Evolutionary conservation across 2,113 vertebrate genomes (phyloP).

Genomic region (Australoheros scitulus): DNA sequence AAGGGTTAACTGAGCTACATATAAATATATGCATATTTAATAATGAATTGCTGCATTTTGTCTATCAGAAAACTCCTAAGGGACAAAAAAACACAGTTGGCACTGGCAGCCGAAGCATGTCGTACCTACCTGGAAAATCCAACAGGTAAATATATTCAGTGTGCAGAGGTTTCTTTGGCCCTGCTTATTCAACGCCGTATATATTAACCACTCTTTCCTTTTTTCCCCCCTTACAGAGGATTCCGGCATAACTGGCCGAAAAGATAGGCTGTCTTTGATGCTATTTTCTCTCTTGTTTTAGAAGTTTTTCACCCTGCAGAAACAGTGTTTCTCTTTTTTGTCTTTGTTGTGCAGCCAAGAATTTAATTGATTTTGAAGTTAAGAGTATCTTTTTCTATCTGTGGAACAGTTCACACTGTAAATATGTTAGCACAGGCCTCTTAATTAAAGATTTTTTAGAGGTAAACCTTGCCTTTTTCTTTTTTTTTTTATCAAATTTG

Average conservation of each 20-base stretch:
- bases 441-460: constrained; percentile 68
- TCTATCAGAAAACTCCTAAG: constrained; percentile 81
- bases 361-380: constrained; percentile 28
- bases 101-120: constrained; percentile 88
- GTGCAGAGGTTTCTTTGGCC: neutral
- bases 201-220: neutral
- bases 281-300: constrained; percentile 18
- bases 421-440: constrained; percentile 47
- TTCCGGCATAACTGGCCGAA: constrained; percentile 92
- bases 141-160: constrained; percentile 80
- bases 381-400: constrained; percentile 33
- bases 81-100: constrained; percentile 79
- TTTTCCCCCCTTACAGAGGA: constrained; percentile 78
- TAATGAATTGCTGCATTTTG: neutral
- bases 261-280: constrained; percentile 80
- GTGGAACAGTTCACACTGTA: constrained; percentile 46
- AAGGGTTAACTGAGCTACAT: neutral
- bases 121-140: constrained; percentile 85
- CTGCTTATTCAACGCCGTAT: neutral
- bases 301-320: neutral
- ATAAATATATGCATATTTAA: neutral
- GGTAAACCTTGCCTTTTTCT: neutral
- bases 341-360: neutral
- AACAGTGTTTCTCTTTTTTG: neutral
- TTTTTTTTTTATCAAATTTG: neutral